Conservation (phyloP, 2,113 vertebrate species). For the Elachura formosa region DNA sequence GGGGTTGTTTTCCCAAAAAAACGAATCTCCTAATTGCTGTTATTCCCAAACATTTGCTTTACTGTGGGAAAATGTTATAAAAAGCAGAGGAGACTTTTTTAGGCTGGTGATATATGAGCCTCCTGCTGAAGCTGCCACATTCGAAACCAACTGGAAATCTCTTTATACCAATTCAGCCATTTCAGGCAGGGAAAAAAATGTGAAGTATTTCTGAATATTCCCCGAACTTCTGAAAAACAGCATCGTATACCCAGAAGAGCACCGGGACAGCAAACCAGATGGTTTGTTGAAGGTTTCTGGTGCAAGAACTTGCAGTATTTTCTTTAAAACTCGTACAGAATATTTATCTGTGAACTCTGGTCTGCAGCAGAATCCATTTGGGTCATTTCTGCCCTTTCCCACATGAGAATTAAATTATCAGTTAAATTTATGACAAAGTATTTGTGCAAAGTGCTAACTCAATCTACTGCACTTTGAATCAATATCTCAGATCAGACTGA, state of each 20-base stretch:
- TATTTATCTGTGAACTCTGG: neutral
- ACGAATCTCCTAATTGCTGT: neutral
- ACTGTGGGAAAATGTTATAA: slow-evolving; percentile 51
- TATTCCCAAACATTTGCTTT: slow-evolving; percentile 7
- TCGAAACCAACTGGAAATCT: slow-evolving; percentile 44
- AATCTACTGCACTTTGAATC: neutral
- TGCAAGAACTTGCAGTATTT: neutral
- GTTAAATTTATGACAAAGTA: neutral
- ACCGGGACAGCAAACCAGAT: neutral
- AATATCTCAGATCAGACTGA: fast-evolving
- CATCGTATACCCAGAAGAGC: neutral
- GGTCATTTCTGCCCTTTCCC: neutral
- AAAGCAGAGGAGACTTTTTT: neutral
- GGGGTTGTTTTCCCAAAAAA: neutral
- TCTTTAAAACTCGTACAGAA: neutral
- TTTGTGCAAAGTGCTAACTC: neutral
- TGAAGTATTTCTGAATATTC: slow-evolving; percentile 28
- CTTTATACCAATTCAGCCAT: slow-evolving; percentile 13
- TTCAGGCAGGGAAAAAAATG: slow-evolving; percentile 39
- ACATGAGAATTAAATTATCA: no score
- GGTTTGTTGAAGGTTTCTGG: neutral
- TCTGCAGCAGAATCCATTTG: fast-evolving
- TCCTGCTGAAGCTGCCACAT: slow-evolving; percentile 17
- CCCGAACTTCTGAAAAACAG: neutral
- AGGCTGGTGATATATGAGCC: slow-evolving; percentile 12